phyloP scores from a whole-genome alignment of 2,888 invertebrate genomes.

The Cryptocephalus moraei region DNA sequence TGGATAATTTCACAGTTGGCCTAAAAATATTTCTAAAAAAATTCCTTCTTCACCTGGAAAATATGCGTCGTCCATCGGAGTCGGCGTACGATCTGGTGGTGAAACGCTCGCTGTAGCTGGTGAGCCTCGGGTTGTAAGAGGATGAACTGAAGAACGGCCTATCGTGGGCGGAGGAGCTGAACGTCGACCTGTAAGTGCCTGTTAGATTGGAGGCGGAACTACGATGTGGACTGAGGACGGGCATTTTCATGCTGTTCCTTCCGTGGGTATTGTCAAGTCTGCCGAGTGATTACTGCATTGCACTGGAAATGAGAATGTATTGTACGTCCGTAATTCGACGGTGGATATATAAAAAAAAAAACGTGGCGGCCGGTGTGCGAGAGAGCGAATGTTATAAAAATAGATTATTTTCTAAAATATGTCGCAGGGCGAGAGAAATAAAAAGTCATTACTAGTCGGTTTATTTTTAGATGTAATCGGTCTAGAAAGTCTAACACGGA shows the following conservation, averaged over 20 bases:
- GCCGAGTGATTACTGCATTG: constrained; percentile 9
- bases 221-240: constrained; percentile 39
- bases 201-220: constrained; percentile 37
- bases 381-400: constrained; percentile 22
- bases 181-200: constrained; percentile 41
- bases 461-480: too few species aligned
- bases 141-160: constrained; percentile 45
- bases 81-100: constrained; percentile 45
- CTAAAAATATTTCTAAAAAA: background rate
- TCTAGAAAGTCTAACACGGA: too few species aligned
- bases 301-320: constrained; percentile 12
- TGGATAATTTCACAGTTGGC: too few species aligned
- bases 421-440: constrained; percentile 20
- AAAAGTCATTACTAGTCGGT: constrained; percentile 16
- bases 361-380: constrained; percentile 8
- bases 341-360: constrained; percentile 14
- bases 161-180: constrained; percentile 42
- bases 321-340: background rate
- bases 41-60: constrained; percentile 28
- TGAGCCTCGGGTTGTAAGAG: constrained; percentile 36
- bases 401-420: constrained; percentile 28
- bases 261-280: background rate
- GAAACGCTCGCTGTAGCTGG: constrained; percentile 43
- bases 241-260: constrained; percentile 14
- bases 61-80: constrained; percentile 44